Conservation (phyloP, 2,113 vertebrate genomes). For the Penelope pileata region DNA sequence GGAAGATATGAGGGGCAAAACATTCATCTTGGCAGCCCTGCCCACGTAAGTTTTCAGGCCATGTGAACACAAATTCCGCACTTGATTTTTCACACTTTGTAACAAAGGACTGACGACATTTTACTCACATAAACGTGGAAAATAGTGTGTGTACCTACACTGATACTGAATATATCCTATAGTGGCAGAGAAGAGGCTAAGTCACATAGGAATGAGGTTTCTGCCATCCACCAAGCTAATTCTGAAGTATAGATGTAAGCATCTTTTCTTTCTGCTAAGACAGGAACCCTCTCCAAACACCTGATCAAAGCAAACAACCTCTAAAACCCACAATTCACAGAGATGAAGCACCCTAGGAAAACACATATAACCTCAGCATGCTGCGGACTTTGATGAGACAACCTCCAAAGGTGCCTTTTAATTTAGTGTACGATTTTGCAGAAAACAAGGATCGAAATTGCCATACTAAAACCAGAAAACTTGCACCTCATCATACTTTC, state of each 20-base stretch:
- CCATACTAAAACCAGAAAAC: neutral
- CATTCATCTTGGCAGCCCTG: neutral
- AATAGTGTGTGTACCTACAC: neutral
- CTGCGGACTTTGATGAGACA: neutral
- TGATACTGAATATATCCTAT: neutral
- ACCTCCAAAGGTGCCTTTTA: neutral
- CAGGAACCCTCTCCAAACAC: neutral
- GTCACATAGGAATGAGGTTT: neutral
- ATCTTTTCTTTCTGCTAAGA: neutral
- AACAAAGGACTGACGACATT: neutral
- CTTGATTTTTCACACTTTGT: rapidly evolving
- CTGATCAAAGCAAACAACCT: neutral
- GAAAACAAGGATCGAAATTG: neutral
- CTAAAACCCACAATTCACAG: rapidly evolving
- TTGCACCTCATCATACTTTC: neutral
- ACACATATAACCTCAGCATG: neutral
- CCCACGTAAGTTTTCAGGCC: neutral
- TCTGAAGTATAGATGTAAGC: neutral
- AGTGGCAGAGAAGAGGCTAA: neutral
- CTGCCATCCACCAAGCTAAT: neutral
- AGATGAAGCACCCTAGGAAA: neutral
- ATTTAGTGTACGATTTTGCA: neutral
- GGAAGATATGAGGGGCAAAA: neutral
- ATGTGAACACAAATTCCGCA: neutral
- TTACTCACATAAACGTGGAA: neutral